Conservation (phyloP, 2,113 vertebrate species). For the Montifringilla adamsi region DNA sequence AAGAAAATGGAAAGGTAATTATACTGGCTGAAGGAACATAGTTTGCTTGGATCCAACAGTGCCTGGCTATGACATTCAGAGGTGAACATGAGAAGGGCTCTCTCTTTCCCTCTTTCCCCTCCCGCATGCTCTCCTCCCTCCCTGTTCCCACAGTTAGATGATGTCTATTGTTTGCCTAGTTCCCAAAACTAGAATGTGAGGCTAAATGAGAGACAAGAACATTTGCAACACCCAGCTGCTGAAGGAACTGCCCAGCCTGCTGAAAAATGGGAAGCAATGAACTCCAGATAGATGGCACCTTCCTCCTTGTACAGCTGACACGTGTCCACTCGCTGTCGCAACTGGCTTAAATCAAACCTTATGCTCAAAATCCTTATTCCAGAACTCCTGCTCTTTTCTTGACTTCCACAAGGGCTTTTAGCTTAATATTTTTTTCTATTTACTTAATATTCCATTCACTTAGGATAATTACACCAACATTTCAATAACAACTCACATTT, state of each 20-base stretch:
- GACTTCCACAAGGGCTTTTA: neutral
- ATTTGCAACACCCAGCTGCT: neutral
- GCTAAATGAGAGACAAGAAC: neutral
- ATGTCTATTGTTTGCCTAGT: neutral
- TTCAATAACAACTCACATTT: neutral
- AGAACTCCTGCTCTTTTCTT: neutral
- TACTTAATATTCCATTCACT: neutral
- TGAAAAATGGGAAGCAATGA: neutral
- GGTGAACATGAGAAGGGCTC: neutral
- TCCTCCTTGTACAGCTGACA: neutral
- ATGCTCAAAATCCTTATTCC: neutral
- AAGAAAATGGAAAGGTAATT: neutral
- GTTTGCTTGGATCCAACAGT: neutral
- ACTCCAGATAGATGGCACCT: neutral
- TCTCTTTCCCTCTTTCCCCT: neutral
- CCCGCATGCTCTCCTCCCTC: neutral
- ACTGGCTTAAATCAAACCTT: neutral
- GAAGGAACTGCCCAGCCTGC: neutral
- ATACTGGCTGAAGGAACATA: neutral
- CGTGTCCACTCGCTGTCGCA: accelerated
- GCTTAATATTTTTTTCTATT: neutral
- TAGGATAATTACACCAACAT: neutral
- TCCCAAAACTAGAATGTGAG: neutral
- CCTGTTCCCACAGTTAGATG: neutral
- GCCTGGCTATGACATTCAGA: neutral